A percentile compares a stretch with the other conserved stretches of the same genome.
phyloP scores from a whole-genome alignment of 2,888 invertebrate species.

The Chydorus sphaericus region DNA sequence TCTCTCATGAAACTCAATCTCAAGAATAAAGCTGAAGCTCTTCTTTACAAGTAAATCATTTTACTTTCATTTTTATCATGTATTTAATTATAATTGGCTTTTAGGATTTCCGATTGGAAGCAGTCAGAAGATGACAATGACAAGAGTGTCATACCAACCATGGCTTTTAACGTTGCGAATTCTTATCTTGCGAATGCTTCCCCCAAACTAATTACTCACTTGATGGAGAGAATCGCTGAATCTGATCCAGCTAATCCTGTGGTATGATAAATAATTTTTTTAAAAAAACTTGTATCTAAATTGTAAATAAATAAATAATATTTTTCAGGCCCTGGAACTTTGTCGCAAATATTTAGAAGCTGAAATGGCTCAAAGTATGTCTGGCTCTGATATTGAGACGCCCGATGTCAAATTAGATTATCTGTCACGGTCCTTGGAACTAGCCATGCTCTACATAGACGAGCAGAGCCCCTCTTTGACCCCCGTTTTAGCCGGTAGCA shows the following conservation, averaged over 20 bases:
- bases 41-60: not conserved
- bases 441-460: too few species aligned
- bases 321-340: too few species aligned
- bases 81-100: too few species aligned
- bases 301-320: too few species aligned
- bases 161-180: not conserved
- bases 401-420: not conserved
- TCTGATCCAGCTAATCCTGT: too few species aligned
- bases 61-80: too few species aligned
- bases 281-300: too few species aligned
- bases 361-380: not conserved
- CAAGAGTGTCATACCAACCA: too few species aligned
- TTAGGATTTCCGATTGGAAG: too few species aligned
- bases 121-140: too few species aligned
- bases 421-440: not conserved
- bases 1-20: not conserved
- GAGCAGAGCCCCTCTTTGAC: not conserved
- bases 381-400: not conserved
- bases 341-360: too few species aligned
- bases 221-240: not conserved
- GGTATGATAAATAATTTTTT: too few species aligned
- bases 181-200: not conserved
- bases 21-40: not conserved
- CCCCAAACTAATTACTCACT: not conserved
- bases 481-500: not conserved